Conservation (phyloP, 2,113 vertebrate genomes). For the Arizona elegans region DNA sequence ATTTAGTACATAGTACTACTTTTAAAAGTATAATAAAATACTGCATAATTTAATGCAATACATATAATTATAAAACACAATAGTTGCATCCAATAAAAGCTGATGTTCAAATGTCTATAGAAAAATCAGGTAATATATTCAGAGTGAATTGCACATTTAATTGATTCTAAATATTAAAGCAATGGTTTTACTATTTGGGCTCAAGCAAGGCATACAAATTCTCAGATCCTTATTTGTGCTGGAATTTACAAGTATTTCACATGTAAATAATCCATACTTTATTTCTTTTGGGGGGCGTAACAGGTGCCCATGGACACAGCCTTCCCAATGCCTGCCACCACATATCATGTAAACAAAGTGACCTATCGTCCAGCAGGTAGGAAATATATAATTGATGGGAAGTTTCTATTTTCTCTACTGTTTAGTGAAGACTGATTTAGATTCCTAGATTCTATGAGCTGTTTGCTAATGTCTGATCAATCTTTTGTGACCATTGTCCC, state of each 20-base stretch:
- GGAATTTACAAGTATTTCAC: neutral
- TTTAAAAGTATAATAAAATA: neutral
- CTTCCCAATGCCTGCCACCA: neutral
- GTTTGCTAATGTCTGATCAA: neutral
- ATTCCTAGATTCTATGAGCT: neutral
- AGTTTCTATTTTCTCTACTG: neutral
- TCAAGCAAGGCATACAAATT: neutral
- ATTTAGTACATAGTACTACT: neutral
- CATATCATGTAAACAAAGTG: neutral
- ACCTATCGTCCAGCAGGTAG: constrained; percentile 4
- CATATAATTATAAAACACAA: neutral
- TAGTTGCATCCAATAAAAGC: neutral
- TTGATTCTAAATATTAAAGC: neutral
- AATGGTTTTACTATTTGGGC: neutral
- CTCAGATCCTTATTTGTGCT: neutral
- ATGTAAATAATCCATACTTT: neutral
- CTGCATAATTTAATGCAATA: neutral
- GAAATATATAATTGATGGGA: neutral
- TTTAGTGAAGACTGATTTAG: neutral
- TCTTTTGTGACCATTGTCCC: neutral
- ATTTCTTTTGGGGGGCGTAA: constrained; percentile 32
- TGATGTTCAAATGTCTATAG: neutral
- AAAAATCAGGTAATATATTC: neutral
- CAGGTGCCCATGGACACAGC: neutral
- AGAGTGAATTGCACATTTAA: neutral